Conservation (phyloP, 2,888 invertebrate genomes). For the Blastobasis adustella region DNA sequence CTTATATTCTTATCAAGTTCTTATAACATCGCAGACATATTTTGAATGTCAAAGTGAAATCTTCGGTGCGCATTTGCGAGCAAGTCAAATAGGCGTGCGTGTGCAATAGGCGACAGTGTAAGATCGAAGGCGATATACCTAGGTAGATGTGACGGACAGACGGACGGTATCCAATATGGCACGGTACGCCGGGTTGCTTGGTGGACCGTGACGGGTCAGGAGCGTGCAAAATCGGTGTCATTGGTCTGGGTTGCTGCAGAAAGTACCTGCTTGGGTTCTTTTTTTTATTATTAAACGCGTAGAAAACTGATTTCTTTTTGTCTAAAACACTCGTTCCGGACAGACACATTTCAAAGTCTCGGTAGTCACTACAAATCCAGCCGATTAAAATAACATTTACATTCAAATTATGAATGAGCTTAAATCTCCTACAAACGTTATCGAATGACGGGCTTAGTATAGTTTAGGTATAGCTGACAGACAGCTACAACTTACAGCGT, state of each 20-base stretch:
- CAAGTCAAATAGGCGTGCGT: constrained; percentile 52
- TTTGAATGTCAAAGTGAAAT: constrained; percentile 13
- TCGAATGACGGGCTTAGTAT: no score
- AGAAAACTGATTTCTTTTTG: no score
- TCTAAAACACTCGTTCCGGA: no score
- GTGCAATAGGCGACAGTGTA: constrained; percentile 37
- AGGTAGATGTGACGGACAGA: constrained; percentile 46
- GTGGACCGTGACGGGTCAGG: constrained; percentile 41
- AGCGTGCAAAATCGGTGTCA: constrained; percentile 50
- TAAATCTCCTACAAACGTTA: no score
- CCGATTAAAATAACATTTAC: no score
- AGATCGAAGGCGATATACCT: constrained; percentile 23
- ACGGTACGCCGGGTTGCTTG: constrained; percentile 37
- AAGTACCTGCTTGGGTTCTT: constrained; percentile 27
- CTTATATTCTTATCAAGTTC: not conserved
- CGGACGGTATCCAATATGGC: constrained; percentile 65
- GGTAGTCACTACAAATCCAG: no score
- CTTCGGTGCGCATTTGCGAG: constrained; percentile 43
- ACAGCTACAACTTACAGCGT: no score
- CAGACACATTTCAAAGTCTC: no score
- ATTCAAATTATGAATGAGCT: no score
- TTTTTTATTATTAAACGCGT: no score
- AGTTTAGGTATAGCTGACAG: no score
- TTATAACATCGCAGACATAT: not conserved
- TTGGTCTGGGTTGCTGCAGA: constrained; percentile 22